Evolutionary conservation across 2,797 vertebrate genomes (phyloP), one percentile per base, ranked within the genome.

Genomic region (Choloepus didactylus): DNA sequence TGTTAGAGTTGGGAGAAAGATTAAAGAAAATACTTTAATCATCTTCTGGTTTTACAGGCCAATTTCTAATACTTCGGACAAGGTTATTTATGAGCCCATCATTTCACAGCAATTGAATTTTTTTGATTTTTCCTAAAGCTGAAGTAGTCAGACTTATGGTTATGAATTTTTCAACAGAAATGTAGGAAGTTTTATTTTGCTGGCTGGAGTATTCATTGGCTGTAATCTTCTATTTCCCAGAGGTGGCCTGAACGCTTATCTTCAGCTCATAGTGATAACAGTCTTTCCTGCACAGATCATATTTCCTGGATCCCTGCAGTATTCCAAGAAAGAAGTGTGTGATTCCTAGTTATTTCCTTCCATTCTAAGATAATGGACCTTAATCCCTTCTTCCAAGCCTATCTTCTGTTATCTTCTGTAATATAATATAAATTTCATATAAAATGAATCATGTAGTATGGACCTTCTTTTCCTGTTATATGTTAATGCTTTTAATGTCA

Each of bases 21-120:
- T 89, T 66, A 93, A 96, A 49, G 64, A 82, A 92, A 92, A 92
- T 93, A 85, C 77, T 93, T 92, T 93, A 95, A 82, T 95, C 60
- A 82, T 94, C 44, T 85, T 96, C 64, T 25, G 23, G 64, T 93
- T 93, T 95, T 35, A 62, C 0, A 25, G 23, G 44, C 31, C 70
- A 89, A 66, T 95, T 95, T 95, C 56, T 87, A 85, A 85, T 70
- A 89, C 11, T 59, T 64, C 75, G 16, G 51, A 77, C 18, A 88
- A 72, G 62, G 44, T 93, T 90, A 82, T 76, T 92, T 89, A 82
- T 62, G 41, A 91, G 38, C 23, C 18, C 6, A 38, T 93, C 73
- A 66, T 49, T 89, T 91, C 73, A 70, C 25, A 77, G 46, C 64
- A 81, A 31, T 79, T 49, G 76, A 92, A 38, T 35, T 69, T 81